These are phyloP conservation scores for Paedocypris micromegethes DNA, from an alignment of 2,797 vertebrate species.

Conservation along the genomic window DNA sequence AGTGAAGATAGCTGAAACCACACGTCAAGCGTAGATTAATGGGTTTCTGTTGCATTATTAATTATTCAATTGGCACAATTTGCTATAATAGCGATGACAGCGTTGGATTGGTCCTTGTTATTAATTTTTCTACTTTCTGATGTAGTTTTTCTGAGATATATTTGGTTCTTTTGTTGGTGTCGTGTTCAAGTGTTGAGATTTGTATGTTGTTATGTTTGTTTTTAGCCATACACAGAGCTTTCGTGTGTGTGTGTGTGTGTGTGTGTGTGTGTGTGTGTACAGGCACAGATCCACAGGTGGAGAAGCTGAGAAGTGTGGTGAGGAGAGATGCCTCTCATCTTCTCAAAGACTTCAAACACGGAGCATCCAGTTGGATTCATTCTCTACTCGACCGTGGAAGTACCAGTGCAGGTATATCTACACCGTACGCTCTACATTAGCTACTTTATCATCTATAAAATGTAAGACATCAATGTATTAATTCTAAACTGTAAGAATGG, in stretches of 20 bases:
- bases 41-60: slow-evolving; percentile 21
- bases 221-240: background rate
- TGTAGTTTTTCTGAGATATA: too few relatives aligned
- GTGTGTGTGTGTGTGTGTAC: background rate
- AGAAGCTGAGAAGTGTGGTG: slow-evolving; percentile 73
- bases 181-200: too few relatives aligned
- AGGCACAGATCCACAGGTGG: slow-evolving; percentile 63
- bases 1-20: slow-evolving; percentile 26
- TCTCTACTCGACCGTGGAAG: slow-evolving; percentile 70
- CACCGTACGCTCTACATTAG: background rate
- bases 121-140: slow-evolving; percentile 1
- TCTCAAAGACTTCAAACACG: slow-evolving; percentile 74
- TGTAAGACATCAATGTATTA: too few relatives aligned
- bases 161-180: too few relatives aligned
- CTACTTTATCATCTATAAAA: too few relatives aligned
- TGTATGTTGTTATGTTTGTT: too few relatives aligned
- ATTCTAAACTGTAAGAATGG: too few relatives aligned
- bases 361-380: slow-evolving; percentile 83
- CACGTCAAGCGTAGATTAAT: slow-evolving; percentile 27
- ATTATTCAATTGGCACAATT: slow-evolving; percentile 11
- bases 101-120: slow-evolving; percentile 5
- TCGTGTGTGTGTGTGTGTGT: background rate
- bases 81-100: slow-evolving; percentile 5
- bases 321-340: slow-evolving; percentile 76
- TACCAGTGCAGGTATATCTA: slow-evolving; percentile 42